Evolutionary conservation across 2,113 vertebrate species (phyloP).

Genomic region (Aviceda subcristata): DNA sequence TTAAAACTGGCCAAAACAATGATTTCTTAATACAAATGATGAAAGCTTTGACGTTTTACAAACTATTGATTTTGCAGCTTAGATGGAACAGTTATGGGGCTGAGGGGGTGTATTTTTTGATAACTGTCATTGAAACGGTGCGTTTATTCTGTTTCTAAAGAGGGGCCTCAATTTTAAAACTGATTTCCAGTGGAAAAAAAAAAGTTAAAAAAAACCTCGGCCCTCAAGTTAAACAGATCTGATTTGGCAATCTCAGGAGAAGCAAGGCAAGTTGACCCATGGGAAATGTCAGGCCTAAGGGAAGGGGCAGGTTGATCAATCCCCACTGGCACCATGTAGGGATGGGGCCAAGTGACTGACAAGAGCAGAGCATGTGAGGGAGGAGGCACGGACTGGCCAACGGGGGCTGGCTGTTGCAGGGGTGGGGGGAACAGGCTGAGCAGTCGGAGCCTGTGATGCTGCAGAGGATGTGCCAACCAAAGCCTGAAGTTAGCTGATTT

Average conservation of each 20-base stretch:
- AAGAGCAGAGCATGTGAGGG: not conserved
- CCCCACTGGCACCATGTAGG: not conserved
- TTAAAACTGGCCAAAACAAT: not conserved
- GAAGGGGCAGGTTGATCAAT: not conserved
- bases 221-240: not conserved
- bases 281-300: not conserved
- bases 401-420: not conserved
- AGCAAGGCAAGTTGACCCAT: slow-evolving; percentile 13
- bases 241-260: slow-evolving; percentile 6
- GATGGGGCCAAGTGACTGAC: not conserved
- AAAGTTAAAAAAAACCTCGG: not conserved
- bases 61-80: not conserved
- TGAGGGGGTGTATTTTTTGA: not conserved
- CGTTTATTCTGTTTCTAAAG: not conserved
- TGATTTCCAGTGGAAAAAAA: not conserved
- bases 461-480: not conserved
- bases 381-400: not conserved
- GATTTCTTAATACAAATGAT: not conserved
- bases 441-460: not conserved
- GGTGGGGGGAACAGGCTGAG: not conserved
- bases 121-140: not conserved
- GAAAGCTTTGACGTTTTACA: not conserved
- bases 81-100: not conserved
- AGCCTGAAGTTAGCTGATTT: not conserved
- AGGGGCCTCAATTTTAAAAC: not conserved